Conservation (phyloP, 2,113 vertebrate genomes). For the Prolemur simus region DNA sequence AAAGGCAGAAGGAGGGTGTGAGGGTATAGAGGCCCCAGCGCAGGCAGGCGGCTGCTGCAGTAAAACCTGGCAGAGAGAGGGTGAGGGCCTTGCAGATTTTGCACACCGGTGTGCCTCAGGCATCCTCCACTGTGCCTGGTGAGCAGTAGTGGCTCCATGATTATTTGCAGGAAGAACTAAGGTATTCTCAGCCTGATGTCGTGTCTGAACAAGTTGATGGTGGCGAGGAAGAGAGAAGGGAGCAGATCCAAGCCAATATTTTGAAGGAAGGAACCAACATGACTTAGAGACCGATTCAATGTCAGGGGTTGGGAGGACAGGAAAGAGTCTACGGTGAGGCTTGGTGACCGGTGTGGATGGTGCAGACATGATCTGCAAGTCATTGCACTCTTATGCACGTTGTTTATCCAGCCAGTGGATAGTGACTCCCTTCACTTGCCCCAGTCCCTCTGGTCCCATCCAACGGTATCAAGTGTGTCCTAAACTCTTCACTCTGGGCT, state of each 20-base stretch:
- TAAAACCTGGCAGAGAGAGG: rapidly evolving
- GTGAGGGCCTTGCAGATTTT: background rate
- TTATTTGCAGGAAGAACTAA: background rate
- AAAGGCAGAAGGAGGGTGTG: background rate
- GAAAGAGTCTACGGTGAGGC: background rate
- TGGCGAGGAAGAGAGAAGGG: background rate
- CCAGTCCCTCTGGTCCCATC: too few relatives aligned
- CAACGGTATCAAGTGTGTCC: background rate
- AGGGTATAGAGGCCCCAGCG: background rate
- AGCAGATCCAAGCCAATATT: background rate
- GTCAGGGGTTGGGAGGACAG: background rate
- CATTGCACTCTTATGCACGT: background rate
- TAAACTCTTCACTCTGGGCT: background rate
- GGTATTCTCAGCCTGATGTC: background rate
- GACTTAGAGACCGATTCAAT: background rate
- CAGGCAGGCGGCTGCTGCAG: background rate
- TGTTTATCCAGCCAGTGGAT: background rate
- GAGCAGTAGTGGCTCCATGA: too few relatives aligned
- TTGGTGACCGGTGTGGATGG: background rate
- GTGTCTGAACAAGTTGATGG: background rate
- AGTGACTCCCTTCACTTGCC: background rate
- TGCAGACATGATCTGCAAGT: background rate
- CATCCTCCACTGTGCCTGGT: background rate
- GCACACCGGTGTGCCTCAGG: background rate
- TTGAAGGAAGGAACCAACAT: background rate